Evolutionary conservation across 2,888 invertebrate genomes (phyloP), one percentile per base, ranked within the genome.

Genomic region (Eristalis arbustorum): DNA sequence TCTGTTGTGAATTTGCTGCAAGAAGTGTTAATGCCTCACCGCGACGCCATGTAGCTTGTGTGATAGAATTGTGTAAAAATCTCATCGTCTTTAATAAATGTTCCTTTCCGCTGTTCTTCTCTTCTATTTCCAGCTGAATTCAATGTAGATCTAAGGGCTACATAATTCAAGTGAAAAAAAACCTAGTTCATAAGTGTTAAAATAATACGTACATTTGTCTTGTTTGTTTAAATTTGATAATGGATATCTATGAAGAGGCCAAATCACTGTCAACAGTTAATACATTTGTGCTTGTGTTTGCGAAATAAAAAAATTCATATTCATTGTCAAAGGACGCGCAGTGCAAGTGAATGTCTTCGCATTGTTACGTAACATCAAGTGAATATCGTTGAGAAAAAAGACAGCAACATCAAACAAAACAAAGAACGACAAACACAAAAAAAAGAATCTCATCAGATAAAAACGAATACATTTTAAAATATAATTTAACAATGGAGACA

Each of bases 51-150:
- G 34, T 78, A 18, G n/a, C 59, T 66, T 78, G 64, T 78, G 57
- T 78, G 76, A 22, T 18, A 8, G 61, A 61, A 61, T 18, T 62
- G 31, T 62, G 62, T 13, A 10, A 4, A 18, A 8, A 62, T 18
- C 11, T 1, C n/a, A 61, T 69, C 22, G 59, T 31, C n/a, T 40
- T 37, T 74, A 74, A 66, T 73, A 66, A 67, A 25, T 71, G 14
- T 11, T 28, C 31, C 66, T 61, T 56, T 40, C 57, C 23, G 34
- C 31, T 31, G 11, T 59, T 69, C 49, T 78, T 79, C 72, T 79
- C 67, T 79, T 79, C 57, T 79, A 79, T 72, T 79, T 79, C 62
- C 79, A 79, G 79, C 79, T 73, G 79, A 79, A 61, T 79, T 79
- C 49, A 34, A 62, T 79, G 72, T 79, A 67, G 49, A 73, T 22